Evolutionary conservation across 2,797 vertebrate genomes (phyloP), one percentile per base, ranked within the genome.

Genomic region (Eulemur coronatus): DNA sequence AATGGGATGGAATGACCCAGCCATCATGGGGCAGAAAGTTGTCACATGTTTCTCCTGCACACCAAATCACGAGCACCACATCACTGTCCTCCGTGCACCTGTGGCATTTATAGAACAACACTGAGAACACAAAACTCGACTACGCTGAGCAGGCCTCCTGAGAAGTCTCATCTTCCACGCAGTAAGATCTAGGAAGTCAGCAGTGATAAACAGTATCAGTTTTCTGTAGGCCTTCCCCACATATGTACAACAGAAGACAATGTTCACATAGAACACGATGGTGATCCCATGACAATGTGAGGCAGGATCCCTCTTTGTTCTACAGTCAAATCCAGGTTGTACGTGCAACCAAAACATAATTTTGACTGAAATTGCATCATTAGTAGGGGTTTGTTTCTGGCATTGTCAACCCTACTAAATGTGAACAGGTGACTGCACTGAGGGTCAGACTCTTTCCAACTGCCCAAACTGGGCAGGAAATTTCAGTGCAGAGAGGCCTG

Each of bases 261-360:
- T 1, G 15, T 35, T 61, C 41, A 13, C 22, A 55, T 1, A 24
- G 69, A 35, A 8, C 4, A 20, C 0, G 48, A 43, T 0, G 4
- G 50, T 33, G 50, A 24, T 18, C 38, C 52, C 22, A 3, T 63
- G 35, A 41, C n/a, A 17, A 11, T 0, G 0, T 7, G 41, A 4
- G 52, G 65, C 10, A 84, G 30, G 43, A 48, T 61, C 55, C 13
- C 2, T 13, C 59, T 41, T 84, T 38, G 7, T 20, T n/a, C 91
- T n/a, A 33, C 0, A 38, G 28, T 41, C 33, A 61, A 35, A 70
- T 22, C 17, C 35, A 22, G 33, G 13, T 10, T 26, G 20, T 35
- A 20, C 3, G 14, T 52, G 41, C 55, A 63, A 70, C 67, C 28
- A 4, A 38, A 93, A n/a, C 0, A 20, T 11, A 26, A 41, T 13